Percentiles rank a stretch among this genome's conserved stretches.
These are phyloP conservation scores for Therioaphis trifolii DNA, from an alignment of 2,888 invertebrate genomes.

Conservation along the genomic window DNA sequence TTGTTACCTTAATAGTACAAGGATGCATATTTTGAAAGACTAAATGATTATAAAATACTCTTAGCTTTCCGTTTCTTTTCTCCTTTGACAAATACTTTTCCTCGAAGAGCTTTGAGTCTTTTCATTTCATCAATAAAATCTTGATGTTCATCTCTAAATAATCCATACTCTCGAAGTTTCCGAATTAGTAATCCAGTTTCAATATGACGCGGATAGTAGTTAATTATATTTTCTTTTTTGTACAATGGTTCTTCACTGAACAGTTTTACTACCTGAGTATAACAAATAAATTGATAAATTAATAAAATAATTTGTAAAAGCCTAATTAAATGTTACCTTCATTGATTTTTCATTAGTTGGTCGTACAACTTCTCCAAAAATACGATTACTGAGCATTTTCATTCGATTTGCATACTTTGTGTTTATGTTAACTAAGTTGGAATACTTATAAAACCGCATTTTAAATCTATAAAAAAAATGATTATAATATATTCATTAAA, in stretches of 20 bases:
- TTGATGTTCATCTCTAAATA: slow-evolving; percentile 87
- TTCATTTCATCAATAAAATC: slow-evolving; percentile 91
- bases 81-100: slow-evolving; percentile 71
- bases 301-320: no score
- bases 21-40: background rate
- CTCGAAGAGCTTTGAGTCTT: slow-evolving; percentile 79
- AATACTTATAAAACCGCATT: slow-evolving; percentile 72
- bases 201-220: slow-evolving; percentile 88
- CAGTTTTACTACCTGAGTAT: slow-evolving; percentile 76
- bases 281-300: slow-evolving; percentile 20
- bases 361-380: slow-evolving; percentile 88
- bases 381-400: slow-evolving; percentile 85
- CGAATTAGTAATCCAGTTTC: slow-evolving; percentile 81
- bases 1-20: no score
- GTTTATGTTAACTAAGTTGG: slow-evolving; percentile 76
- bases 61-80: slow-evolving; percentile 51
- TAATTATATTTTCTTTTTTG: slow-evolving; percentile 77
- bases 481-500: background rate
- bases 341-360: slow-evolving; percentile 81
- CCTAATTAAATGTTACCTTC: slow-evolving; percentile 72
- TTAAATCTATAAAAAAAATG: slow-evolving; percentile 24
- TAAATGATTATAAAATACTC: slow-evolving; percentile 42
- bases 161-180: slow-evolving; percentile 79
- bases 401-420: slow-evolving; percentile 87
- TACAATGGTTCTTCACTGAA: slow-evolving; percentile 82